phyloP scores from a whole-genome alignment of 1,140 invertebrate genomes.

The Leptestheria dahalacensis region DNA sequence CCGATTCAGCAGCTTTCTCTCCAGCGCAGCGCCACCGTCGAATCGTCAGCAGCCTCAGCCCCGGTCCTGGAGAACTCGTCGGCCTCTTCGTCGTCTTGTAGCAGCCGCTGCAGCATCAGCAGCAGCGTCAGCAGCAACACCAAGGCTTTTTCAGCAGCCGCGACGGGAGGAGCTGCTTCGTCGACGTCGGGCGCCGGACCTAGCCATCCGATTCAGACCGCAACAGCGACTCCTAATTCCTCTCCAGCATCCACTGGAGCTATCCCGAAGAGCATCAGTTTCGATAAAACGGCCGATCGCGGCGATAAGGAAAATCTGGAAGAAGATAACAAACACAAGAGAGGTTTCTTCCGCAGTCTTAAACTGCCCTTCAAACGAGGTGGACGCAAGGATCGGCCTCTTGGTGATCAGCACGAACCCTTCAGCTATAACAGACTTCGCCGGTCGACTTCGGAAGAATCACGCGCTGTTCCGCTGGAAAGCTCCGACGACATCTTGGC shows the following conservation, averaged over 20 bases:
- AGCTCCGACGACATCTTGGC: conserved; percentile 84
- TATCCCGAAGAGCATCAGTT: conserved; percentile 81
- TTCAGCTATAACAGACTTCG: conserved; percentile 3
- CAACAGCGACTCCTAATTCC: conserved; percentile 15
- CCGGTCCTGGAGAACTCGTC: background rate
- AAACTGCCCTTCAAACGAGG: conserved; percentile 50
- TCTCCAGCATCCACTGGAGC: conserved; percentile 47
- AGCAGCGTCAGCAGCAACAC: conserved; percentile 11
- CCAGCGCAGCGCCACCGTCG: background rate
- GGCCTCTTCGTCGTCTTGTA: conserved; percentile 12
- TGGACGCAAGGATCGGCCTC: conserved; percentile 26
- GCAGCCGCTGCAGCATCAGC: conserved; percentile 12
- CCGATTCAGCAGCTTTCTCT: conserved; percentile 10
- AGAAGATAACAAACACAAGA: conserved; percentile 38
- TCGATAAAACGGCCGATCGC: conserved; percentile 75
- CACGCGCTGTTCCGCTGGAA: conserved; percentile 32
- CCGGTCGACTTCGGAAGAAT: conserved; percentile 14
- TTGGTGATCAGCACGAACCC: background rate
- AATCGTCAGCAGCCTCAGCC: conserved; percentile 3
- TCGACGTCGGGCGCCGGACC: too few relatives aligned
- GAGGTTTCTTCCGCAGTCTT: conserved; percentile 49
- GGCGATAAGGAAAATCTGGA: conserved; percentile 45
- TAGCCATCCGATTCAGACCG: too few relatives aligned
- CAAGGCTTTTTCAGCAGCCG: background rate
- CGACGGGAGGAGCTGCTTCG: background rate